phyloP scores from a whole-genome alignment of 2,888 invertebrate species.

The Ophion slaviceki region DNA sequence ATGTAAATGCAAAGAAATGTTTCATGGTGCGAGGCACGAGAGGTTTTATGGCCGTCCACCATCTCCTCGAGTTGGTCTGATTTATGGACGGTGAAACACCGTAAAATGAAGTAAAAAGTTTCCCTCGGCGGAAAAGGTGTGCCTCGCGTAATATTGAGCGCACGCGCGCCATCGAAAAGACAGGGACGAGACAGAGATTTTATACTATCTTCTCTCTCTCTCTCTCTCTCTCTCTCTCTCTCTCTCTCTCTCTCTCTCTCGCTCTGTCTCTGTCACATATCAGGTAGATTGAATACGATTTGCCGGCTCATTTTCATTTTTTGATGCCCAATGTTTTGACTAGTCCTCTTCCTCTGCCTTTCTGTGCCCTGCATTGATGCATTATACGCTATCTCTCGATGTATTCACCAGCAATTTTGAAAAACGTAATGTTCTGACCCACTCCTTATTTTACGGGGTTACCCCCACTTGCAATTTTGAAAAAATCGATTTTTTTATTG shows the following conservation, averaged over 20 bases:
- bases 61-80: slow-evolving; percentile 71
- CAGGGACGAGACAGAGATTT: slow-evolving; percentile 18
- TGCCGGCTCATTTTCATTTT: no score
- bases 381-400: no score
- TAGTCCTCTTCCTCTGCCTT: no score
- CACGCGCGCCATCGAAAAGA: slow-evolving; percentile 31
- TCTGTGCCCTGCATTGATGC: no score
- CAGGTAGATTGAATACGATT: no score
- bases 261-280: no score
- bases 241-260: not conserved
- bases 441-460: no score
- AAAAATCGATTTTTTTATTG: no score
- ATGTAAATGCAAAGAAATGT: slow-evolving; percentile 33
- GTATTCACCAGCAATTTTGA: no score
- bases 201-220: slow-evolving; percentile 5
- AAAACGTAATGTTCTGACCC: no score
- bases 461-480: no score
- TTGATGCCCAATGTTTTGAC: no score
- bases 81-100: slow-evolving; percentile 78
- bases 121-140: slow-evolving; percentile 57
- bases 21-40: slow-evolving; percentile 65
- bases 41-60: slow-evolving; percentile 76
- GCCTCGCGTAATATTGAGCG: slow-evolving; percentile 26
- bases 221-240: not conserved
- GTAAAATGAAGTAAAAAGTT: slow-evolving; percentile 77